Conservation (phyloP, 2,888 invertebrate species). For the Dolichomitus sp. region DNA sequence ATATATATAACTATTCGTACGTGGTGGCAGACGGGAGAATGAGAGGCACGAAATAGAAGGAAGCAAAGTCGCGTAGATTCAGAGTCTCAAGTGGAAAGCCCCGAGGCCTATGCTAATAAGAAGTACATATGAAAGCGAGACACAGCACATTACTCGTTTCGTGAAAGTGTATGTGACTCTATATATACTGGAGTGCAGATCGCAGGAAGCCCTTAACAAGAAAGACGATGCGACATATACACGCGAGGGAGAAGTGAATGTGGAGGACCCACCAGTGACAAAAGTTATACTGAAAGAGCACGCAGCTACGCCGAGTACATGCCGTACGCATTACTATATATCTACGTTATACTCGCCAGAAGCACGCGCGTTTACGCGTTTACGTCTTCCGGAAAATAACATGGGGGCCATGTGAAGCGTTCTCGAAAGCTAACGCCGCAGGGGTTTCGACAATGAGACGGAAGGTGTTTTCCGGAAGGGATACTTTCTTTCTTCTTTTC, state of each 20-base stretch:
- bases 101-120: constrained; percentile 64
- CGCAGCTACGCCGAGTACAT: constrained; percentile 14
- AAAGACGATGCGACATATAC: constrained; percentile 12
- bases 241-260: constrained; percentile 6
- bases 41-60: constrained; percentile 33
- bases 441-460: constrained; percentile 34
- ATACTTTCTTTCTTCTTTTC: constrained; percentile 2
- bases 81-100: constrained; percentile 67
- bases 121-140: constrained; percentile 39
- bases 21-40: constrained; percentile 31
- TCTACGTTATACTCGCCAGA: constrained; percentile 31
- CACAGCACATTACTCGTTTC: background rate
- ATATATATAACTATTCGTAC: constrained; percentile 29
- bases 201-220: constrained; percentile 10
- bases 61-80: constrained; percentile 44
- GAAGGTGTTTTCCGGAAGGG: constrained; percentile 31
- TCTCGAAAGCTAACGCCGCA: constrained; percentile 26
- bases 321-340: constrained; percentile 16
- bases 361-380: constrained; percentile 45
- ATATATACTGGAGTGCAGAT: background rate
- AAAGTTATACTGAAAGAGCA: constrained; percentile 25
- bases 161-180: background rate
- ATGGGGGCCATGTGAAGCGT: background rate
- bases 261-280: constrained; percentile 27
- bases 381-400: constrained; percentile 27